phyloP scores from a whole-genome alignment of 2,797 vertebrate genomes.

The Malacoraja senta region DNA sequence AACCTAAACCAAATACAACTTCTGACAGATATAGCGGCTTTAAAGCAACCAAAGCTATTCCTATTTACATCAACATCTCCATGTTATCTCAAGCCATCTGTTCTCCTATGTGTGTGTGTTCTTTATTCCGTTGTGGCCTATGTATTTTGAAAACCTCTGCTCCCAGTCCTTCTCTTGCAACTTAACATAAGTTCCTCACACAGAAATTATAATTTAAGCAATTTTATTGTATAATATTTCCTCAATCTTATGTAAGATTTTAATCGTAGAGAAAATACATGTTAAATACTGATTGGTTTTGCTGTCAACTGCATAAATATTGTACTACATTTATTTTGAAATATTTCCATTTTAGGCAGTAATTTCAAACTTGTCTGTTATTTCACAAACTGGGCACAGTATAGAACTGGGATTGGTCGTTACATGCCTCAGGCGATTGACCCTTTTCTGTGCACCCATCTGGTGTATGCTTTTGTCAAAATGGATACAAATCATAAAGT shows the following conservation, averaged over 20 bases:
- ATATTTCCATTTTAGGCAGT: conserved; percentile 14
- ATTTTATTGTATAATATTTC: too few relatives aligned
- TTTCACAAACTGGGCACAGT: conserved; percentile 28
- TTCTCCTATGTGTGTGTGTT: too few relatives aligned
- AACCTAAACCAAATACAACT: too few relatives aligned
- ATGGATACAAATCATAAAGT: background rate
- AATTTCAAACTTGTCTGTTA: background rate
- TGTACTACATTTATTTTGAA: background rate
- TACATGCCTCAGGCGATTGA: background rate
- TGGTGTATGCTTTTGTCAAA: background rate
- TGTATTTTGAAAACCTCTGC: too few relatives aligned
- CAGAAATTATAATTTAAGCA: too few relatives aligned
- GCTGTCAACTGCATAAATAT: background rate
- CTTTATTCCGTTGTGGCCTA: too few relatives aligned
- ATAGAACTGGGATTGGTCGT: background rate
- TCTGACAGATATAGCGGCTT: too few relatives aligned
- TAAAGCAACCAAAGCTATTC: too few relatives aligned
- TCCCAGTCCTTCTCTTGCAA: too few relatives aligned
- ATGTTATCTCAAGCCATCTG: too few relatives aligned
- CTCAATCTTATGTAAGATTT: background rate
- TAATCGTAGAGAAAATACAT: background rate
- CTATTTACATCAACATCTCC: too few relatives aligned
- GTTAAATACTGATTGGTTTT: background rate
- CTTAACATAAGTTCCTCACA: too few relatives aligned
- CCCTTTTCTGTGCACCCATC: conserved; percentile 19